Evolutionary conservation across 2,113 vertebrate species (phyloP), one percentile per base, ranked within the genome.

Genomic region (Emberiza fucata): DNA sequence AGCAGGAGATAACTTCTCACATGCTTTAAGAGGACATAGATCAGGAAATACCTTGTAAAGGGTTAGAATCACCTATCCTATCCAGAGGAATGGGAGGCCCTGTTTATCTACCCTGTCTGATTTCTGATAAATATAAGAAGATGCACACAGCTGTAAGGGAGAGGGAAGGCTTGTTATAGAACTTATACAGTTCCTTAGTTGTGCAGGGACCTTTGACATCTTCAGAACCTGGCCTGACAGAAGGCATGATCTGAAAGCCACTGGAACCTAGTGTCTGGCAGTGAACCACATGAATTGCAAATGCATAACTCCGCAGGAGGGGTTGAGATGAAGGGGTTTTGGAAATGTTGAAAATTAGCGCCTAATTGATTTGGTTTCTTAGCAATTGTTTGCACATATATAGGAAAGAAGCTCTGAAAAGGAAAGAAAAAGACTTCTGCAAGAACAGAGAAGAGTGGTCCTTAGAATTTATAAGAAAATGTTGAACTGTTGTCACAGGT

Each of bases 161-260:
- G 28, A 72, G 35, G 11, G 16, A 42, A 78, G 14, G 10, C 4
- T 88, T 12, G n/a, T n/a, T n/a, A n/a, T n/a, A n/a, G n/a, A n/a
- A 61, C 79, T 66, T 48, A 61, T 19, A 14, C 19, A 35, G 12
- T 21, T 66, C 9, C 9, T 73, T 56, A n/a, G 5, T 10, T 77
- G 8, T 50, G 25, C 0, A 0, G 11, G 20, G 20, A n/a, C 35
- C 20, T 68, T 25, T 48, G 19, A 4, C 6, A 40, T 40, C 24
- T 79, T 82, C 22, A 71, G 37, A 86, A 39, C 5, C 7, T 63
- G 31, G 12, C 5, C 19, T 80, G 28, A 37, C 17, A 61, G 37
- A 39, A 10, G 3, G 5, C 12, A 53, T 35, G 25, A 8, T 75
- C 37, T 85, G 70, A 28, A 85, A 82, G 17, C 28, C 39, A 8